phyloP scores from a whole-genome alignment of 2,888 invertebrate species.

The Pedicia rivosa region DNA sequence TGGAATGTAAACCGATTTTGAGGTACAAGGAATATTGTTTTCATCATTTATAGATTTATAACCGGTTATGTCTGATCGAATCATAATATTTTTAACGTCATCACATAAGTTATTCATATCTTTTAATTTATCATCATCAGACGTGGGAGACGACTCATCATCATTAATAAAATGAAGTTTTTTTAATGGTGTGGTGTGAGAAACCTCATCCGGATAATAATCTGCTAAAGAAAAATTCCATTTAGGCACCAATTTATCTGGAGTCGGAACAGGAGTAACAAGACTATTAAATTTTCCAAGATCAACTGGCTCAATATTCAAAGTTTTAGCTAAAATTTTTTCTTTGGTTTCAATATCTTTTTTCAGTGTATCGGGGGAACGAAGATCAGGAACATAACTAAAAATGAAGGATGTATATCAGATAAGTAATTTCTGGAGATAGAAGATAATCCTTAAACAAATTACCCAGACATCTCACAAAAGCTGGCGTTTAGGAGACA shows the following conservation, averaged over 20 bases:
- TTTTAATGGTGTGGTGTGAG: conserved; percentile 20
- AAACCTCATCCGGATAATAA: conserved; percentile 18
- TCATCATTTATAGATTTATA: conserved; percentile 6
- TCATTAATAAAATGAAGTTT: conserved; percentile 15
- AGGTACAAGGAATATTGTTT: background rate
- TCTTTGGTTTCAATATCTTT: conserved; percentile 61
- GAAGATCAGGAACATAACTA: conserved; percentile 36
- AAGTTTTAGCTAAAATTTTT: conserved; percentile 33
- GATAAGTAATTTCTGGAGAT: background rate
- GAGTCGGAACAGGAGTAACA: conserved; percentile 10
- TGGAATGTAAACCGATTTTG: background rate
- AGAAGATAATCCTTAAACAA: background rate
- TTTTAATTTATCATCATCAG: conserved; percentile 3
- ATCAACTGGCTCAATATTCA: conserved; percentile 21
- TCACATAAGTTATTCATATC: conserved; percentile 7
- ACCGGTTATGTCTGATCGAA: conserved; percentile 11
- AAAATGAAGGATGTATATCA: conserved; percentile 14
- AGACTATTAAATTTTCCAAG: conserved; percentile 16
- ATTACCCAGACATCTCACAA: conserved; percentile 20
- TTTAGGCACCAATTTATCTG: conserved; percentile 7
- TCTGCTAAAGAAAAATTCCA: conserved; percentile 1
- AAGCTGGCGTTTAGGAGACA: conserved; percentile 34
- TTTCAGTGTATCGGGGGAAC: conserved; percentile 47
- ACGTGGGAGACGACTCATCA: conserved; percentile 8
- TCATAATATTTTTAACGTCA: conserved; percentile 10